phyloP scores from a whole-genome alignment of 1,140 invertebrate genomes.

The Trachymyrmex septentrionalis region DNA sequence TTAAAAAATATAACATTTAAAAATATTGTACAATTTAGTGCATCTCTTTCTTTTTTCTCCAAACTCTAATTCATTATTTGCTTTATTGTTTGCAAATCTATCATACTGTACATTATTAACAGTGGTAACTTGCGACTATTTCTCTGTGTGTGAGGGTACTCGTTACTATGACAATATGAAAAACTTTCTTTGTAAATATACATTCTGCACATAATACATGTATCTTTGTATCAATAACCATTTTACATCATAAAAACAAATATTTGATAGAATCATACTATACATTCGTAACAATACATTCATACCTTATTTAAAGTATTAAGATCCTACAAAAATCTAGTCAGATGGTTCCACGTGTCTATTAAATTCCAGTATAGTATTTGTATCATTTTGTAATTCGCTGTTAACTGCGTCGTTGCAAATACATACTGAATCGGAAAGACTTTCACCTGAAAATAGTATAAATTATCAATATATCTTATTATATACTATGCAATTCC shows the following conservation, averaged over 20 bases:
- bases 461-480: constrained; percentile 19
- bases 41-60: neutral
- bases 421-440: constrained; percentile 68
- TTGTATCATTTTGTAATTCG: constrained; percentile 65
- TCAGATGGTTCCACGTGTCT: constrained; percentile 19
- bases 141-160: constrained; percentile 10
- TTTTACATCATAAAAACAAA: neutral
- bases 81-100: constrained; percentile 22
- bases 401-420: constrained; percentile 66
- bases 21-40: constrained; percentile 63
- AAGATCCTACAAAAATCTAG: neutral
- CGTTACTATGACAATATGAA: constrained; percentile 28
- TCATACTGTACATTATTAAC: constrained; percentile 67
- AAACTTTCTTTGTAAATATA: constrained; percentile 23
- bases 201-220: constrained; percentile 48
- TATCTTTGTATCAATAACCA: constrained; percentile 22
- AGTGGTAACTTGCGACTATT: constrained; percentile 29
- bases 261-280: constrained; percentile 15
- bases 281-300: constrained; percentile 6
- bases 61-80: neutral
- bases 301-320: constrained; percentile 34
- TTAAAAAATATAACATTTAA: constrained; percentile 77
- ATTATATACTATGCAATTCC: neutral
- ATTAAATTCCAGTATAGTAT: constrained; percentile 51
- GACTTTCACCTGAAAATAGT: constrained; percentile 67